These are phyloP conservation scores for Trididemnum miniatum DNA, from an alignment of 23 tunicate genomes.

Conservation along the genomic window DNA sequence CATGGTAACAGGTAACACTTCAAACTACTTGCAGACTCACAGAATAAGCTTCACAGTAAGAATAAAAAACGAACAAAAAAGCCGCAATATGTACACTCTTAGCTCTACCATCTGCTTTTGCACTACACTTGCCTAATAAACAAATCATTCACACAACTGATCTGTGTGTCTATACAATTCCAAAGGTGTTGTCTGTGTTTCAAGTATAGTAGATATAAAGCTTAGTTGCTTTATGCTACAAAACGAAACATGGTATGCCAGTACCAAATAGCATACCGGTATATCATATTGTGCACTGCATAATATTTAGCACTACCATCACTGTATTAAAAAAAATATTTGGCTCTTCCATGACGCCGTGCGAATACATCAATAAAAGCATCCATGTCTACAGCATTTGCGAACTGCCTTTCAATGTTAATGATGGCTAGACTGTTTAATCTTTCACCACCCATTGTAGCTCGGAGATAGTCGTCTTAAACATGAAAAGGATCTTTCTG, in stretches of 20 bases:
- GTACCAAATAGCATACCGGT: background rate
- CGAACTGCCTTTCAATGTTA: constrained; percentile 7
- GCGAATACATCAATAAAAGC: background rate
- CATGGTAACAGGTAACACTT: background rate
- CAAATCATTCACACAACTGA: background rate
- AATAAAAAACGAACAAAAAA: too few species aligned
- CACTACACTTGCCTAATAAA: background rate
- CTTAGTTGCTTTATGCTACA: background rate
- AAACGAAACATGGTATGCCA: background rate
- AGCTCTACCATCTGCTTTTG: background rate
- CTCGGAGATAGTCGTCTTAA: constrained; percentile 17
- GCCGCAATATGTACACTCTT: background rate
- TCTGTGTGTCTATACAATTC: background rate
- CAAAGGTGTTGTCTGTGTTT: background rate
- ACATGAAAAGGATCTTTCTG: constrained; percentile 27
- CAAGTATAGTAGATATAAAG: background rate
- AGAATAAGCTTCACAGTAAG: background rate
- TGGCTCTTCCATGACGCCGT: constrained; percentile 17
- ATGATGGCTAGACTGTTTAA: constrained; percentile 17
- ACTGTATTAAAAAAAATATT: constrained; percentile 12
- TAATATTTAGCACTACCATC: background rate
- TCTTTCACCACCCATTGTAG: constrained; percentile 10
- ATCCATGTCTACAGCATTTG: background rate
- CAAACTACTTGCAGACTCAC: background rate
- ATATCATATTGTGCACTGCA: background rate